Conservation (phyloP, 2,797 vertebrate species). For the Echeneis naucrates region DNA sequence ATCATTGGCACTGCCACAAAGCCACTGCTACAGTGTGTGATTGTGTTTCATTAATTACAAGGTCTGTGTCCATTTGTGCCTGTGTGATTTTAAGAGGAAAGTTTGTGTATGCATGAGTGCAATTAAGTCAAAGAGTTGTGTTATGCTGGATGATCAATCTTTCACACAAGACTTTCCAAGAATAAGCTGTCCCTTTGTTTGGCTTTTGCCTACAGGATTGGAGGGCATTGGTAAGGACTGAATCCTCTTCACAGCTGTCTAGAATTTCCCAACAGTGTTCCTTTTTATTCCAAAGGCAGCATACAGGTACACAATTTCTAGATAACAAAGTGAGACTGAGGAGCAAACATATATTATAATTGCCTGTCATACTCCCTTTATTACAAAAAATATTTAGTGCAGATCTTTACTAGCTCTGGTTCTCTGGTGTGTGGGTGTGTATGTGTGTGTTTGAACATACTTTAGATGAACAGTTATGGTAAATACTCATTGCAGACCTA, state of each 20-base stretch:
- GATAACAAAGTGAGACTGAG: neutral
- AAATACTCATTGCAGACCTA: too few relatives aligned
- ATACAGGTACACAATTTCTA: too few relatives aligned
- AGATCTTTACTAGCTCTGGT: too few relatives aligned
- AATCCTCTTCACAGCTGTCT: slow-evolving; percentile 1
- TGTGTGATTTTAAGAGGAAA: neutral
- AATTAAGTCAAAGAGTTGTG: neutral
- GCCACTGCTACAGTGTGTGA: neutral
- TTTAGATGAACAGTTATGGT: too few relatives aligned
- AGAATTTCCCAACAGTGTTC: slow-evolving; percentile 10
- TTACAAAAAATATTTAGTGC: too few relatives aligned
- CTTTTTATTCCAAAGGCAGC: neutral
- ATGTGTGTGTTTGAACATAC: too few relatives aligned
- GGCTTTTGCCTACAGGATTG: slow-evolving; percentile 6
- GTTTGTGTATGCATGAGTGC: neutral
- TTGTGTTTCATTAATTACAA: neutral
- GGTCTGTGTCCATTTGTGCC: too few relatives aligned
- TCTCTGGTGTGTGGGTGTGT: too few relatives aligned
- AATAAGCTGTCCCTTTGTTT: neutral
- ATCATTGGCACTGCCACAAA: neutral
- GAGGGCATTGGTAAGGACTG: neutral
- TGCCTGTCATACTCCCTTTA: slow-evolving; percentile 13
- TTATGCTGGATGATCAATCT: neutral
- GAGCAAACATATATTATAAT: neutral
- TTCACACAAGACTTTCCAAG: neutral